A percentile compares a stretch with the other conserved stretches of the same genome.
These are phyloP conservation scores for Mesembrinibis cayennensis DNA, from an alignment of 2,113 vertebrate species.

Conservation along the genomic window DNA sequence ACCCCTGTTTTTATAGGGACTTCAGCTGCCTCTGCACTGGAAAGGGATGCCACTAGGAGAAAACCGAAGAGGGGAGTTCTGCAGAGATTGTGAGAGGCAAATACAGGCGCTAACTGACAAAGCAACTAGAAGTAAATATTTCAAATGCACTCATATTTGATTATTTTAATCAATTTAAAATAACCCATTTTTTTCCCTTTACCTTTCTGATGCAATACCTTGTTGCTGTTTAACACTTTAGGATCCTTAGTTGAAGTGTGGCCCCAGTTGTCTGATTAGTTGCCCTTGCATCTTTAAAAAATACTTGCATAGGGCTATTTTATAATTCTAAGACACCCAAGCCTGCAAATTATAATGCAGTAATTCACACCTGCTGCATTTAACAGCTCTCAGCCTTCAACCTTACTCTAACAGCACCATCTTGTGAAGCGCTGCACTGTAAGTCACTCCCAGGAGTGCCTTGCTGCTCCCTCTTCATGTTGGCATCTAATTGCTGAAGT, in stretches of 20 bases:
- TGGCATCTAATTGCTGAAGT: not conserved
- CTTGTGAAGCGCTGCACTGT: not conserved
- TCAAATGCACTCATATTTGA: not conserved
- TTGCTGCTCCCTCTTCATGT: not conserved
- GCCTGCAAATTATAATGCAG: not conserved
- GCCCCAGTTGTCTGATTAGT: not conserved
- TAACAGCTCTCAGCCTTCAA: not conserved
- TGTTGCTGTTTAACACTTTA: not conserved
- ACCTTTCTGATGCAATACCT: not conserved
- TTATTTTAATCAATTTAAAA: not conserved
- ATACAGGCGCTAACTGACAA: not conserved
- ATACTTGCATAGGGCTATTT: not conserved
- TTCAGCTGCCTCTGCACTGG: not conserved
- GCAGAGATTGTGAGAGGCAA: not conserved
- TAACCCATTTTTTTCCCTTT: rapidly evolving
- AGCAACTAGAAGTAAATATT: not conserved
- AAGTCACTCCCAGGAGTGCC: not conserved
- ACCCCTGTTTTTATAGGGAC: not conserved
- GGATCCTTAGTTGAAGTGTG: not conserved
- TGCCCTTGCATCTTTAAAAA: not conserved
- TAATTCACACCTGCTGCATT: conserved; percentile 18
- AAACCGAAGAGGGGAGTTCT: not conserved
- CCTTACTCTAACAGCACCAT: not conserved
- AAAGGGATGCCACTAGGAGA: not conserved
- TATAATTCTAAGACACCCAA: not conserved